A percentile compares a stretch with the other conserved stretches of the same genome.
phyloP scores from a whole-genome alignment of 1,140 invertebrate genomes.

The Bombus picipes region DNA sequence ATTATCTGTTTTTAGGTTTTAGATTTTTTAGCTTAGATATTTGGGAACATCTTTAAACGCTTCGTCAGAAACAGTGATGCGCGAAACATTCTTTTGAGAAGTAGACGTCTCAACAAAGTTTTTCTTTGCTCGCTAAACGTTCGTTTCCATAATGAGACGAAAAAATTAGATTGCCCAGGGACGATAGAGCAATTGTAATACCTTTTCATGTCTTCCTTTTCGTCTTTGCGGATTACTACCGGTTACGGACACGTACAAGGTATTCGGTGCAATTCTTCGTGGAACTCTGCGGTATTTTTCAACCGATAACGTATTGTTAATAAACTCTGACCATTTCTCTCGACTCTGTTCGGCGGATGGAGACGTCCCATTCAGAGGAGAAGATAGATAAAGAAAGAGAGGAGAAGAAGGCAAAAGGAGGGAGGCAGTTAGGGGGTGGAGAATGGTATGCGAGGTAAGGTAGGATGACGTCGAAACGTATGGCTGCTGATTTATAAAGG shows the following conservation, averaged over 20 bases:
- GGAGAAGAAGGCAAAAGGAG: neutral
- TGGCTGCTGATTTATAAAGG: conserved; percentile 77
- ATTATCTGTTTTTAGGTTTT: no score
- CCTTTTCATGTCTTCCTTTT: neutral
- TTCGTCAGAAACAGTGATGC: neutral
- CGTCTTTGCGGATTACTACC: conserved; percentile 32
- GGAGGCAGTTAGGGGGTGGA: neutral
- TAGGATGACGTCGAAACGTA: conserved; percentile 69
- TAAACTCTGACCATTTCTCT: conserved; percentile 63
- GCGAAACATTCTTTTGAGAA: neutral
- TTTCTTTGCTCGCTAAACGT: neutral
- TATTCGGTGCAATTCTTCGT: conserved; percentile 35
- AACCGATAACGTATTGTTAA: conserved; percentile 64
- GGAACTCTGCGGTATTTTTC: conserved; percentile 52
- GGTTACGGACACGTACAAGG: neutral
- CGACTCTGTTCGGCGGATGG: conserved; percentile 35
- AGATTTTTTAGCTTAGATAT: no score
- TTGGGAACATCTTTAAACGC: neutral
- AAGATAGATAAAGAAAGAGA: neutral
- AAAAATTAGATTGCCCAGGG: conserved; percentile 5
- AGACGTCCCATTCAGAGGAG: conserved; percentile 17
- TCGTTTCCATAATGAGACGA: neutral
- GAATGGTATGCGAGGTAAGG: conserved; percentile 45
- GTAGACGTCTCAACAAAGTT: neutral
- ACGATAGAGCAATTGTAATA: conserved; percentile 20